A percentile compares a stretch with the other conserved stretches of the same genome.
Conservation (phyloP, 2,797 vertebrate species). For the Sebastes vulpes region DNA sequence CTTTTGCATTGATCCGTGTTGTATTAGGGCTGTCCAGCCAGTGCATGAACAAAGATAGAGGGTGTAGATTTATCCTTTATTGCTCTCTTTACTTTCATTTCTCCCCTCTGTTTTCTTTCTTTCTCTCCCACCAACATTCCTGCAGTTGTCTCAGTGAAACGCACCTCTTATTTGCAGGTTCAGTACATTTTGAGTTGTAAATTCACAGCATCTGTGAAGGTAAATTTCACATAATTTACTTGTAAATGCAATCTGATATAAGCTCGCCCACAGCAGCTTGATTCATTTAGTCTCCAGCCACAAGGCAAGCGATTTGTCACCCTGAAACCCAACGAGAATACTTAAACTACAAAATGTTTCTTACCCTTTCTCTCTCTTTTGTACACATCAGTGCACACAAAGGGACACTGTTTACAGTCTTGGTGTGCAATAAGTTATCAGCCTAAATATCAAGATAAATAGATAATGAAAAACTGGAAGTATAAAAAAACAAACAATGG, state of each 20-base stretch:
- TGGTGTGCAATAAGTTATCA: neutral
- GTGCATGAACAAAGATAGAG: neutral
- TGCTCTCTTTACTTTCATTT: neutral
- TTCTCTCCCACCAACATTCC: neutral
- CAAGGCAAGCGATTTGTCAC: neutral
- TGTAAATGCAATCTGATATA: neutral
- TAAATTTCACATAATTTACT: neutral
- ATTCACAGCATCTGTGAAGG: neutral
- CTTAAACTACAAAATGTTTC: neutral
- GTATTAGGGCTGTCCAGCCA: neutral
- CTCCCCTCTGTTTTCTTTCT: neutral
- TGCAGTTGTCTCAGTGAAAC: neutral
- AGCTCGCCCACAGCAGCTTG: neutral
- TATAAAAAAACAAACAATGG: neutral
- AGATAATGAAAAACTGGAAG: neutral
- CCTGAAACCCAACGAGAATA: neutral
- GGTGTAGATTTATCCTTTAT: neutral
- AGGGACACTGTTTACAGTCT: neutral
- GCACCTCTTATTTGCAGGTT: neutral
- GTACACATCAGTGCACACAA: neutral
- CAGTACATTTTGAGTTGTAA: neutral
- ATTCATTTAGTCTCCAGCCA: neutral
- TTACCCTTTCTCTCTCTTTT: neutral
- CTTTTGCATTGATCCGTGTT: neutral
- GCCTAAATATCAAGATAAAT: neutral